Evolutionary conservation across 2,113 vertebrate species (phyloP).

Genomic region (Dipodomys stephensi): DNA sequence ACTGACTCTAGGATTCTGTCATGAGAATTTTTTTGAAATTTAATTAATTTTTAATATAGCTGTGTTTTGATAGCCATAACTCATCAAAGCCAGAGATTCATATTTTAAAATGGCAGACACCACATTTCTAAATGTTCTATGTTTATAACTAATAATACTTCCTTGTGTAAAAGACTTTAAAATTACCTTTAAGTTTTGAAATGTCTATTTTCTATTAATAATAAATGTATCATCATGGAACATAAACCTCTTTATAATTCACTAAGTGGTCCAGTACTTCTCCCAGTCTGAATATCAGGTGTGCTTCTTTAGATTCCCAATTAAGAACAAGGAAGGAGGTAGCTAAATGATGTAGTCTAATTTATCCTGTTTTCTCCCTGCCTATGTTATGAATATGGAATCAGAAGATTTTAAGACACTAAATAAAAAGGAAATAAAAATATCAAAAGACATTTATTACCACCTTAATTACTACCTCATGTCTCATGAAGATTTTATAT

Average conservation of each 20-base stretch:
- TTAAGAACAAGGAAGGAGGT: background rate
- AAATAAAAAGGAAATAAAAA: conserved; percentile 5
- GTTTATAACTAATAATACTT: background rate
- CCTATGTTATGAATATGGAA: background rate
- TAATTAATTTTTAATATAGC: background rate
- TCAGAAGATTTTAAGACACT: background rate
- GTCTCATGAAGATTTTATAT: background rate
- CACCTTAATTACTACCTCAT: background rate
- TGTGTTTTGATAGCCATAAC: background rate
- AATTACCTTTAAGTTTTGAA: background rate
- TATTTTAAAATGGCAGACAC: background rate
- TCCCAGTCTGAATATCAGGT: background rate
- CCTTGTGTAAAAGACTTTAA: background rate
- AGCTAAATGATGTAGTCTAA: background rate
- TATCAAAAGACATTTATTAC: background rate
- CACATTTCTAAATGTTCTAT: background rate
- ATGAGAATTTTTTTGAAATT: background rate
- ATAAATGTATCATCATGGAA: background rate
- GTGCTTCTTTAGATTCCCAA: background rate
- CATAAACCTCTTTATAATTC: background rate
- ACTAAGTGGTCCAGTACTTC: background rate
- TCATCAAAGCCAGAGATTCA: background rate
- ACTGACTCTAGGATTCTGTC: background rate
- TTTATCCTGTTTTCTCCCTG: background rate
- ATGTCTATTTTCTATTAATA: background rate